Conservation (phyloP, 2,888 invertebrate genomes). For the Helleia helle region DNA sequence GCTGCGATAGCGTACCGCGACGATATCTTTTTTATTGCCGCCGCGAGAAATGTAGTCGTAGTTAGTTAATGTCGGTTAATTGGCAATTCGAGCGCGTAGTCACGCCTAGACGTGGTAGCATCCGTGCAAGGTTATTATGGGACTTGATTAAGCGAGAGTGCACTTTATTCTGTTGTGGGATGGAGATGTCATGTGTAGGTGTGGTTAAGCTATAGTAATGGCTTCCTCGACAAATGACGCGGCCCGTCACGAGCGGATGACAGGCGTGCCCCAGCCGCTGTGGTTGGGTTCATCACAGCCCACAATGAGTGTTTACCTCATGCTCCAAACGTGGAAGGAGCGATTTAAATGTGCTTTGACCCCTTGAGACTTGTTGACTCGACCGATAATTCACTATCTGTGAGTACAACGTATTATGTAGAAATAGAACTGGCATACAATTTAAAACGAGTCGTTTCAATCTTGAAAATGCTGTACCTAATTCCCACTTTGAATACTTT, state of each 20-base stretch:
- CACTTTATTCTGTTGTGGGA: slow-evolving; percentile 9
- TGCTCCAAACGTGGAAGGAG: slow-evolving; percentile 6
- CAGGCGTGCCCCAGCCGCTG: slow-evolving; percentile 17
- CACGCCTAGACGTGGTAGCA: slow-evolving; percentile 26
- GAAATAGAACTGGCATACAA: too few relatives aligned
- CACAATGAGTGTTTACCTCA: slow-evolving; percentile 10
- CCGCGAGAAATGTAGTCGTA: slow-evolving; percentile 30
- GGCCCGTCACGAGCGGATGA: slow-evolving; percentile 27
- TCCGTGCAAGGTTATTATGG: not conserved
- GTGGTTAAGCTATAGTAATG: slow-evolving; percentile 18
- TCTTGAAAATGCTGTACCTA: too few relatives aligned
- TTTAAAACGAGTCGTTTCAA: too few relatives aligned
- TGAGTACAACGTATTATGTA: too few relatives aligned
- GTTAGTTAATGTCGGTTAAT: slow-evolving; percentile 37
- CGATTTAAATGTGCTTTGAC: slow-evolving; percentile 11
- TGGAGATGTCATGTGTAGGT: slow-evolving; percentile 10
- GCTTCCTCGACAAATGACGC: slow-evolving; percentile 29
- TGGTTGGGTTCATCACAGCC: slow-evolving; percentile 8
- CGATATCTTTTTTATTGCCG: slow-evolving; percentile 26
- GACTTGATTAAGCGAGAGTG: slow-evolving; percentile 3
- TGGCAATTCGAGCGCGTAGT: slow-evolving; percentile 37
- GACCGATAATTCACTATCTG: slow-evolving; percentile 4
- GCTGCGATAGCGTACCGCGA: slow-evolving; percentile 14
- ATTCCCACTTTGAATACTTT: too few relatives aligned
- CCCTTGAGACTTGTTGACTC: not conserved